phyloP scores from a whole-genome alignment of 2,113 vertebrate genomes.

The Vireo altiloquus region DNA sequence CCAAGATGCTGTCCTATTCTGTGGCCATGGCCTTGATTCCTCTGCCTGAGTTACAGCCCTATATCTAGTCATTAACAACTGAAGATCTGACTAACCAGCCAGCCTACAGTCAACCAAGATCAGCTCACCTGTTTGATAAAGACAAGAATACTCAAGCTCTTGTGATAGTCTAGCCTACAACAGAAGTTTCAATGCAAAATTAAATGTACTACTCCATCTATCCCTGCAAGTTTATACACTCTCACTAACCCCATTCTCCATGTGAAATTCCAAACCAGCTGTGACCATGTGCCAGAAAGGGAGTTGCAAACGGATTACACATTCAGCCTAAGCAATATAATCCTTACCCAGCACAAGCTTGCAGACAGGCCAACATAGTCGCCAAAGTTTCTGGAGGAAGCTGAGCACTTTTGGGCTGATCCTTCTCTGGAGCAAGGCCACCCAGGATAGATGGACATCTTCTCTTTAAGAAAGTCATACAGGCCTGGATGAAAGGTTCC shows the following conservation, averaged over 20 bases:
- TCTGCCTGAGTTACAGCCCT: neutral
- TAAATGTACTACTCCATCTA: neutral
- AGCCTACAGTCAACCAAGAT: neutral
- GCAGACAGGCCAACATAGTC: slow-evolving; percentile 94
- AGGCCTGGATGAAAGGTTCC: slow-evolving; percentile 98
- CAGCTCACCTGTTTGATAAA: neutral
- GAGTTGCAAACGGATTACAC: neutral
- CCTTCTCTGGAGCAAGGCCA: slow-evolving; percentile 95
- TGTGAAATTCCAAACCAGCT: neutral
- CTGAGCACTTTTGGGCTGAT: slow-evolving; percentile 98
- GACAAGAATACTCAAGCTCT: neutral
- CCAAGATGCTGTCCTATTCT: neutral
- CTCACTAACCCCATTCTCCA: neutral
- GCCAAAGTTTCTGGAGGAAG: slow-evolving; percentile 96
- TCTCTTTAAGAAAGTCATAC: slow-evolving; percentile 97
- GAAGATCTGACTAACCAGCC: neutral
- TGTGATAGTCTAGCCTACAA: neutral
- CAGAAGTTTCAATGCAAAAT: neutral
- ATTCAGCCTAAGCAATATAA: neutral
- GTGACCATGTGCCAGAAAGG: neutral
- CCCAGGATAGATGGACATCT: slow-evolving; percentile 98
- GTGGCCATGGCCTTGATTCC: neutral
- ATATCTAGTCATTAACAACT: neutral
- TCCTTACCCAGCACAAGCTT: slow-evolving; percentile 95
- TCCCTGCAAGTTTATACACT: neutral